Base-by-base conservation (phyloP, 2,113 vertebrate species). In the Anas platyrhynchos region DNA sequence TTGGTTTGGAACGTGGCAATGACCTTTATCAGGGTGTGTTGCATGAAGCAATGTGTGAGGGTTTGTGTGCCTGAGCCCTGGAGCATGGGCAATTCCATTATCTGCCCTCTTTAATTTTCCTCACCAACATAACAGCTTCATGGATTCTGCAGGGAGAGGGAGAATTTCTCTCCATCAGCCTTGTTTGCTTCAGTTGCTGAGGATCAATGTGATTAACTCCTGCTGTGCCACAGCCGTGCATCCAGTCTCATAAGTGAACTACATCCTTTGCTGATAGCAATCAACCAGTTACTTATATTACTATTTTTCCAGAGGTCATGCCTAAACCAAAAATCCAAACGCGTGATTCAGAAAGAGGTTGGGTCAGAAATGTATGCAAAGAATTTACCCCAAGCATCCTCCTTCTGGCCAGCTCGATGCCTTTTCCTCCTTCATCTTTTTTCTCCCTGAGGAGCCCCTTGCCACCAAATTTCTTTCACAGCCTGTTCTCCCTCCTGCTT, bases 361-460 rank as follows among this genome's bases (percentile, higher is more conserved):
- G 25, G 27, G 26, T 54, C 36, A 71, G 12, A 38, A 34, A 50
- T 54, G 69, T 29, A 72, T 4, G 81, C 41, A 71, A 50, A 21
- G 36, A 68, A 65, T 8, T 71, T 75, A 44, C 17, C 36, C 11
- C 21, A 14, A 59, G 10, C 21, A 50, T 36, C 21, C 21, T 62
- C 46, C 46, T 62, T 3, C 23, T 31, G n/a, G 8, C 0, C 2
- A 31, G 3, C 38, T 36, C 25, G 1, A 1, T 5, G 2, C 41
- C 7, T 52, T 80, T 31, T 31, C 41, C 16, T 6, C 26, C 22
- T 72, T 67, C 0, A 0, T 29, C 50, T 38, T 89, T 14, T 38
- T 76, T 48, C 48, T 86, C 32, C 34, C 13, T 32, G 52, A 80
- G 52, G 7, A 44, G 12, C 13, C 7, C 29, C 3, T 26, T 34